Percentiles rank a stretch among this genome's conserved stretches.
These are phyloP conservation scores for Colinus virginianus DNA, from an alignment of 2,113 vertebrate species.

Conservation along the genomic window DNA sequence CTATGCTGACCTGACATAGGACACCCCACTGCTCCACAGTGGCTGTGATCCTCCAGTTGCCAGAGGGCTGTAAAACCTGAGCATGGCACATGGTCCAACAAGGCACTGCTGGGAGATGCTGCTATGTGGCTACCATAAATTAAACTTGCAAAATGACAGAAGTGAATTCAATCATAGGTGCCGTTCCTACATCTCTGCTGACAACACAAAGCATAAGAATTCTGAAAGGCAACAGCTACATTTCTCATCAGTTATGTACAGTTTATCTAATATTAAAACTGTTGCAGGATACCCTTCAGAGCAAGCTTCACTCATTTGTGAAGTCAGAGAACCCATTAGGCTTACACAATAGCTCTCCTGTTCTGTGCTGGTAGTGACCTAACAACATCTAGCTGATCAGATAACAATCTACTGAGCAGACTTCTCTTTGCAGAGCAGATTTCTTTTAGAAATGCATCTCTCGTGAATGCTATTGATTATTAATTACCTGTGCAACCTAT, in stretches of 20 bases:
- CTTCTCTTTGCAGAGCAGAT: neutral
- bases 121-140: no score
- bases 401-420: fast-evolving
- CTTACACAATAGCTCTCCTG: fast-evolving
- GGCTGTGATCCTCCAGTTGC: neutral
- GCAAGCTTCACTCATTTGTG: neutral
- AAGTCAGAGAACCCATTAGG: neutral
- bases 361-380: neutral
- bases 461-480: neutral
- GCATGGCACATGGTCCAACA: fast-evolving
- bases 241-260: neutral
- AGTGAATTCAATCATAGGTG: neutral
- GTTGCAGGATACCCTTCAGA: neutral
- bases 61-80: neutral
- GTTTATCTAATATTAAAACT: neutral
- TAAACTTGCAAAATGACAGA: neutral
- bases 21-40: neutral
- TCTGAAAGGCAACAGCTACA: neutral
- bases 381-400: neutral
- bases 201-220: neutral
- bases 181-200: neutral
- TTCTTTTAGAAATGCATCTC: neutral
- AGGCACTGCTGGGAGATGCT: fast-evolving
- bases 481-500: neutral
- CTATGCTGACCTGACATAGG: fast-evolving